Conservation (phyloP, 1,140 invertebrate species). For the Grapholita molesta region DNA sequence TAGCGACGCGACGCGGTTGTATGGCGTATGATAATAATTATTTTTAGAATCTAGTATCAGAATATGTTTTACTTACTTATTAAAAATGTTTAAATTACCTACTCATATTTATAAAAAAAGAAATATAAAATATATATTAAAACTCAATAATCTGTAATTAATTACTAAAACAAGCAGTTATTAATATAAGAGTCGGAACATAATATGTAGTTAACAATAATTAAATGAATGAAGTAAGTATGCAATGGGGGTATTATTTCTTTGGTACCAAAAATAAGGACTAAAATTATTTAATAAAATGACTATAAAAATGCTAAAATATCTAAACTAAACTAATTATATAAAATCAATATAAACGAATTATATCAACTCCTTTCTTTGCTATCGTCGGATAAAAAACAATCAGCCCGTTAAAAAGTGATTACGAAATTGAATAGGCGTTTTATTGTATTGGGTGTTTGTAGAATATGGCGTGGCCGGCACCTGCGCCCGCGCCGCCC, state of each 20-base stretch:
- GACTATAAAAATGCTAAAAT: too few relatives aligned
- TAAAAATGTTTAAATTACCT: neutral
- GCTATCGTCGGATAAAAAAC: neutral
- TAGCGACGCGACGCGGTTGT: neutral
- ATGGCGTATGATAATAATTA: neutral
- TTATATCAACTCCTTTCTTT: neutral
- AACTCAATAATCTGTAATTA: too few relatives aligned
- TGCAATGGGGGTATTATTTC: too few relatives aligned
- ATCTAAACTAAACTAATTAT: too few relatives aligned
- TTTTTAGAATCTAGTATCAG: conserved; percentile 16
- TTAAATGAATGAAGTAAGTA: too few relatives aligned
- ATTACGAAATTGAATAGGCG: neutral
- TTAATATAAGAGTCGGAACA: too few relatives aligned
- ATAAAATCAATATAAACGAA: neutral
- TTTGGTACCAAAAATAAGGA: too few relatives aligned
- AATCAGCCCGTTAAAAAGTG: neutral
- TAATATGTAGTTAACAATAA: too few relatives aligned
- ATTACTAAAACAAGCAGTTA: too few relatives aligned
- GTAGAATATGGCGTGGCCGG: conserved; percentile 21
- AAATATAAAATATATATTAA: too few relatives aligned
- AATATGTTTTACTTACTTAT: too few relatives aligned
- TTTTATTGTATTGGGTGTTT: neutral
- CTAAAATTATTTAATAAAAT: too few relatives aligned
- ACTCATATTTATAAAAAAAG: neutral
- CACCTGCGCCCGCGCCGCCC: conserved; percentile 51